A percentile compares a stretch with the other conserved stretches of the same genome.
Evolutionary conservation across 2,888 invertebrate species (phyloP).

Genomic region (Hymenopus coronatus): DNA sequence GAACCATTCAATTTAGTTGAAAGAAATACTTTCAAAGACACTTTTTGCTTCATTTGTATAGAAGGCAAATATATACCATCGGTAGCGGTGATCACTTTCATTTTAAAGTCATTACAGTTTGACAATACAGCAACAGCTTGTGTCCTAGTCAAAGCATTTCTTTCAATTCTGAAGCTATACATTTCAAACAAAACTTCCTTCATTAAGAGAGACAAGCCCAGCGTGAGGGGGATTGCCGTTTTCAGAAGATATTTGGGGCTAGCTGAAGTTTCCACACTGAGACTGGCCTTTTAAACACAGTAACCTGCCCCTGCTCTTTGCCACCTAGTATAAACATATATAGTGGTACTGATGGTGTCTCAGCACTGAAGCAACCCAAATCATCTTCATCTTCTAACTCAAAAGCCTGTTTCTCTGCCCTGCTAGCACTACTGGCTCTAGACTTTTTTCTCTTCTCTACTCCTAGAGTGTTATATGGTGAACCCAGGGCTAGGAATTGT

Average conservation of each 20-base stretch:
- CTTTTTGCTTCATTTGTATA: not conserved
- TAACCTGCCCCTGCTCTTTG: conserved; percentile 73
- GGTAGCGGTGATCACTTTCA: not conserved
- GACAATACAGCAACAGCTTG: too few relatives aligned
- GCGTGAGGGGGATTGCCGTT: not conserved
- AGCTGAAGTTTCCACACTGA: conserved; percentile 76
- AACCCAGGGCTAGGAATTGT: conserved; percentile 43
- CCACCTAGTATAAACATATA: conserved; percentile 75
- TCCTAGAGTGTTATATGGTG: conserved; percentile 33
- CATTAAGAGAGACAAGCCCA: not conserved
- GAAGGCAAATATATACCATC: not conserved
- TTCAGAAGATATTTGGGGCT: conserved; percentile 41
- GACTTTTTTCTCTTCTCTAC: conserved; percentile 40
- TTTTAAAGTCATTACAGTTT: not conserved
- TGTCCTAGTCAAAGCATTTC: not conserved
- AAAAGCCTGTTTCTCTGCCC: conserved; percentile 46
- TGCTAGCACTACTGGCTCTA: conserved; percentile 58
- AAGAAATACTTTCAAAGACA: not conserved
- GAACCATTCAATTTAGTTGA: not conserved
- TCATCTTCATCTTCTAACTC: conserved; percentile 36
- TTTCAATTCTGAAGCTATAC: not conserved
- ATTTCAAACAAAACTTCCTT: not conserved
- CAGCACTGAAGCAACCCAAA: conserved; percentile 29
- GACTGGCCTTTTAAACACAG: conserved; percentile 71
- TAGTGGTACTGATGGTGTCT: conserved; percentile 50